Conservation (phyloP, 2,113 vertebrate genomes). For the Phrynosoma platyrhinos region DNA sequence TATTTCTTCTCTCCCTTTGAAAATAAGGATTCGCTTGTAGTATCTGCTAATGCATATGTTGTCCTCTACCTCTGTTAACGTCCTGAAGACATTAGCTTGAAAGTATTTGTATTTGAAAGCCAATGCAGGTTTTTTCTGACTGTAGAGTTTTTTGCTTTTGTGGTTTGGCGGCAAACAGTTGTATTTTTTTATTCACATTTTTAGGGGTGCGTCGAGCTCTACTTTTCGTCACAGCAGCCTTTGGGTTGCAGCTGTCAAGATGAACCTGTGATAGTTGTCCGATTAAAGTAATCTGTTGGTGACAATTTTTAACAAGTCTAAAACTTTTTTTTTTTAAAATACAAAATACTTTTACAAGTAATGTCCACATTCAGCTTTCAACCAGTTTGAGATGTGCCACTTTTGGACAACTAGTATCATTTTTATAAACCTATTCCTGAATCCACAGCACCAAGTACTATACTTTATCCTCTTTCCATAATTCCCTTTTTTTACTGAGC, state of each 20-base stretch:
- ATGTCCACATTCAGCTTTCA: slow-evolving; percentile 68
- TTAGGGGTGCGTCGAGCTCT: slow-evolving; percentile 38
- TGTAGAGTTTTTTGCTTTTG: neutral
- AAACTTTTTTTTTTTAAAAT: slow-evolving; percentile 46
- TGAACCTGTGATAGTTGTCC: slow-evolving; percentile 48
- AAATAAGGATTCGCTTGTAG: slow-evolving; percentile 26
- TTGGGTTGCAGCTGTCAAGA: slow-evolving; percentile 38
- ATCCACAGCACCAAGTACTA: slow-evolving; percentile 74
- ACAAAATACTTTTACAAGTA: slow-evolving; percentile 66
- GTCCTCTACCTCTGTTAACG: slow-evolving; percentile 28
- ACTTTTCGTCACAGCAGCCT: slow-evolving; percentile 1
- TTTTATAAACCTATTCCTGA: slow-evolving; percentile 67
- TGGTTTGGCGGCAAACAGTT: slow-evolving; percentile 28
- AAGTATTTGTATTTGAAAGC: slow-evolving; percentile 44
- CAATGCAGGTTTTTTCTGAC: neutral
- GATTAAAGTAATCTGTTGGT: slow-evolving; percentile 59
- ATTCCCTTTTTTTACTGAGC: slow-evolving; percentile 78
- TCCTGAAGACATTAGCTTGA: slow-evolving; percentile 32
- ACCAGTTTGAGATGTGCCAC: slow-evolving; percentile 60
- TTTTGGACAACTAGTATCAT: slow-evolving; percentile 70
- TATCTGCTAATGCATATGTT: slow-evolving; percentile 35
- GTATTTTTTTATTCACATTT: slow-evolving; percentile 25
- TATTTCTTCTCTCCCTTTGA: neutral
- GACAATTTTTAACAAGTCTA: slow-evolving; percentile 60
- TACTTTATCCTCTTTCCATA: slow-evolving; percentile 73